Percentiles rank a stretch among this genome's conserved stretches.
Evolutionary conservation across 1,140 invertebrate genomes (phyloP).

Genomic region (Drosophila ogumai): DNA sequence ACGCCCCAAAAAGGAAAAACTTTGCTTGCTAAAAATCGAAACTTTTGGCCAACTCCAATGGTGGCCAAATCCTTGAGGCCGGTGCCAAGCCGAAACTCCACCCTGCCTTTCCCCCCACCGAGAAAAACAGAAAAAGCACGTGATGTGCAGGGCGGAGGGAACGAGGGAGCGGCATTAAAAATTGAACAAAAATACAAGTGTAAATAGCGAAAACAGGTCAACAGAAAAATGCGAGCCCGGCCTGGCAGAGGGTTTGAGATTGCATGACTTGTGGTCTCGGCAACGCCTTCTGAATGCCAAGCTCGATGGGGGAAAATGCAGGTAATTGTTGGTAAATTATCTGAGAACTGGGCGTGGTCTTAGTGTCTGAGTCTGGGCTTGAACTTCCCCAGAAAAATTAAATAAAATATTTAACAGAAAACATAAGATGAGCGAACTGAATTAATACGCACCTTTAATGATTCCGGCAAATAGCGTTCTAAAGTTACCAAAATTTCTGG

Average conservation of each 20-base stretch:
- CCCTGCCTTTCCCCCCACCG: background rate
- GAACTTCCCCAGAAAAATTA: slow-evolving; percentile 10
- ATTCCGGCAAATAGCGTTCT: slow-evolving; percentile 91
- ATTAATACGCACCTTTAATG: slow-evolving; percentile 88
- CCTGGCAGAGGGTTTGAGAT: slow-evolving; percentile 50
- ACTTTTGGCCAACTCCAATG: slow-evolving; percentile 63
- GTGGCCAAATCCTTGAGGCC: slow-evolving; percentile 66
- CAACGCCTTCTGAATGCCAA: slow-evolving; percentile 33
- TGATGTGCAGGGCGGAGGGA: slow-evolving; percentile 37
- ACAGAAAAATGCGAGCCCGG: slow-evolving; percentile 45
- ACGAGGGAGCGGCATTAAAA: slow-evolving; percentile 47
- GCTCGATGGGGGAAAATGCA: slow-evolving; percentile 7
- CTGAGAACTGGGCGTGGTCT: slow-evolving; percentile 57
- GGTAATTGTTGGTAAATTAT: slow-evolving; percentile 72
- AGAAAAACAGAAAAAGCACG: slow-evolving; percentile 42
- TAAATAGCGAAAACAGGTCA: slow-evolving; percentile 75
- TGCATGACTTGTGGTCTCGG: slow-evolving; percentile 68
- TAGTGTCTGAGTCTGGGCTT: slow-evolving; percentile 11
- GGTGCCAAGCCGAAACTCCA: slow-evolving; percentile 42
- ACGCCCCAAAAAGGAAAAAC: slow-evolving; percentile 33
- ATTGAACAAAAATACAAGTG: slow-evolving; percentile 68
- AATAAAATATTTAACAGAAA: slow-evolving; percentile 7
- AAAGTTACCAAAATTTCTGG: slow-evolving; percentile 91
- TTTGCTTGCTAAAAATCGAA: slow-evolving; percentile 64
- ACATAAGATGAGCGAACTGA: background rate